Base-by-base conservation (phyloP, 2,113 vertebrate species). In the Urocynchramus pylzowi region DNA sequence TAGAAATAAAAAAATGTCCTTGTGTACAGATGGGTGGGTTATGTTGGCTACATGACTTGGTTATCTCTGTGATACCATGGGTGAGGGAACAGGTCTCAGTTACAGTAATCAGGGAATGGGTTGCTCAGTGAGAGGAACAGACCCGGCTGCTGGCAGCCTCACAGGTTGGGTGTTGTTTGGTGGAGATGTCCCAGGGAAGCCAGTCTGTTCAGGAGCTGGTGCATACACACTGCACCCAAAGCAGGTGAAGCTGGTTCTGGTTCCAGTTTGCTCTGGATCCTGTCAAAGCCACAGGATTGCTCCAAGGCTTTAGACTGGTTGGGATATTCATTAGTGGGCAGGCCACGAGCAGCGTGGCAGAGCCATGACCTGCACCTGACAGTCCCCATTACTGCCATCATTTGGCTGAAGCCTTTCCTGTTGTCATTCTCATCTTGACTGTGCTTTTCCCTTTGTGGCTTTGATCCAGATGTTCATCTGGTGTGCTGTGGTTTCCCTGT, bases 81-180 rank as follows among this genome's bases (percentile, higher is more conserved):
- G 14, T 11, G 60, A 41, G 47, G 60, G 84, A 75, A 35, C 64
- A 16, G 70, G 9, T 39, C 61, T 31, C 9, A 1, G 52, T 65
- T 52, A 11, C 3, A 6, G 56, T 20, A 12, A 33, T 54, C 78
- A 26, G 52, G 61, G 52, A 54, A 10, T 30, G 35, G 16, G 33
- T 37, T 69, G 31, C 52, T 81, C 56, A 52, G 57, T 16, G 57
- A 68, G 47, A 49, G 42, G 64, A 89, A 10, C 33, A 44, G 77
- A 27, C 57, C 50, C 0, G 1, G 64, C 67, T 0, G 0, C n/a
- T 61, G 83, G 63, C 63, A 53, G 67, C 50, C 10, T 41, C 24
- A 5, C 10, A 11, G 41, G 26, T 45, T 47, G 52, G 7, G 16
- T 53, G 41, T 71, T 59, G 47, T 16, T 37, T 42, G 30, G 24